These are phyloP conservation scores for Onychomys torridus DNA, from an alignment of 2,797 vertebrate species.

Conservation along the genomic window DNA sequence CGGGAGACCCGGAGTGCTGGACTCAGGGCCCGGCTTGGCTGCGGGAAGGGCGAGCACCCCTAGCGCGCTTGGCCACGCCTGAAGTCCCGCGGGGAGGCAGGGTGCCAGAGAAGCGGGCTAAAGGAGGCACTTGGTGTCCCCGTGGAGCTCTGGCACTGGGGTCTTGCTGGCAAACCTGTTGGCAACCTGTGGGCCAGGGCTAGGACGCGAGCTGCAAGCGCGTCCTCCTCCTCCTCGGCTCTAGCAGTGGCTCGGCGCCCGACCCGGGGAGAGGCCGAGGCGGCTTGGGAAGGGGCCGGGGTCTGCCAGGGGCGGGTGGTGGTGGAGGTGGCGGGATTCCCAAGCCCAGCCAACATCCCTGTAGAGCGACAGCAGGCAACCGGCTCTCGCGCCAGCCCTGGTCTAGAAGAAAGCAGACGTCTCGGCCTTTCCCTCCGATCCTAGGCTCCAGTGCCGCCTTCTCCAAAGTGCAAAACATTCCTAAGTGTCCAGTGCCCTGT, in stretches of 20 bases:
- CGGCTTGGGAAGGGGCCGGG: slow-evolving; percentile 34
- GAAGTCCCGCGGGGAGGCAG: slow-evolving; percentile 17
- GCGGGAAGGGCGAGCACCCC: slow-evolving; percentile 9
- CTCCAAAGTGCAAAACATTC: slow-evolving; percentile 75
- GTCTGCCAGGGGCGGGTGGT: slow-evolving; percentile 5
- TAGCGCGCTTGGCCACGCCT: slow-evolving; percentile 38
- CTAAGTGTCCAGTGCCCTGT: slow-evolving; percentile 68
- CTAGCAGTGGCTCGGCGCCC: not conserved
- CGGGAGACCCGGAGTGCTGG: not conserved
- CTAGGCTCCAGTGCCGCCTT: slow-evolving; percentile 1
- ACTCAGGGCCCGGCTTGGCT: not conserved
- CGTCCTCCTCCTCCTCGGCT: not conserved
- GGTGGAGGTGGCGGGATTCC: slow-evolving; percentile 8
- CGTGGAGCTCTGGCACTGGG: not conserved
- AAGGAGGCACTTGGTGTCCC: not conserved
- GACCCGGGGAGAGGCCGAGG: not conserved
- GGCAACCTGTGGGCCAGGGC: slow-evolving; percentile 72
- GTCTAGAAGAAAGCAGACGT: not conserved
- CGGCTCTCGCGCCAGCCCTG: not conserved
- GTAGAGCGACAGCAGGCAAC: slow-evolving; percentile 2
- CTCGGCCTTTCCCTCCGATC: slow-evolving; percentile 16
- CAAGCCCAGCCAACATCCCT: not conserved
- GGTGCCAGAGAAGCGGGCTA: not conserved
- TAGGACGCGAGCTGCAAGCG: slow-evolving; percentile 24
- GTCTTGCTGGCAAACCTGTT: slow-evolving; percentile 74